A percentile compares a stretch with the other conserved stretches of the same genome.
These are phyloP conservation scores for Cerastis leucographa DNA, from an alignment of 2,888 invertebrate species.

Conservation along the genomic window DNA sequence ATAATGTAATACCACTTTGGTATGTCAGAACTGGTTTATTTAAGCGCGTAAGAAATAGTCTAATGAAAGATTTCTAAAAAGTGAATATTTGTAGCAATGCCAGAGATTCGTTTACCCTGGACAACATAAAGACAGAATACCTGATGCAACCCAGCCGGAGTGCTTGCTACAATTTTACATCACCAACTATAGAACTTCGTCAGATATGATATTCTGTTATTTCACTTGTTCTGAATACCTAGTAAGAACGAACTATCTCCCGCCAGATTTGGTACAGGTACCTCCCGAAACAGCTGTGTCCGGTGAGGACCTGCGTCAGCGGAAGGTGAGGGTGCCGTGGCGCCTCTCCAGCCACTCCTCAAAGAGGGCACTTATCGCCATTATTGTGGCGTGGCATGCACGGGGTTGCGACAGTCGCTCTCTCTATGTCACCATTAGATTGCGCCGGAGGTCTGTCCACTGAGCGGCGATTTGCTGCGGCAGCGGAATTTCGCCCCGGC, in stretches of 20 bases:
- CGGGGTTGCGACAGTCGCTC: no score
- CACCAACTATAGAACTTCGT: not conserved
- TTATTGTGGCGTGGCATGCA: no score
- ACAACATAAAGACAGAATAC: not conserved
- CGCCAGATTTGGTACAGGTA: no score
- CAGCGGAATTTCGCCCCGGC: no score
- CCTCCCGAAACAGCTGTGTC: no score
- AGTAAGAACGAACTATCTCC: not conserved
- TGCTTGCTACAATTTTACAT: not conserved
- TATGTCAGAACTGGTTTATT: conserved; percentile 37
- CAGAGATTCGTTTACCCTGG: conserved; percentile 11
- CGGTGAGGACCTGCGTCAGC: no score
- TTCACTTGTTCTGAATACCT: not conserved
- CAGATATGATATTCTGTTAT: not conserved
- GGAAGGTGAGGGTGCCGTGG: no score
- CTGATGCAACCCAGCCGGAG: not conserved
- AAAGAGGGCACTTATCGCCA: no score
- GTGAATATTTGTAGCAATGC: conserved; percentile 19
- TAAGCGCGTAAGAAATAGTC: conserved; percentile 36
- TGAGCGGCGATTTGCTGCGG: no score
- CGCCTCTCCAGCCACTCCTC: no score
- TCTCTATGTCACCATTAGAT: no score
- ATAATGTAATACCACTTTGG: conserved; percentile 14
- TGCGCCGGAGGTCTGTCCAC: no score
- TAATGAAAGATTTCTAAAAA: conserved; percentile 33